phyloP scores from a whole-genome alignment of 92 coral and sea anemone genomes.

The Isaurus tuberculatus region DNA sequence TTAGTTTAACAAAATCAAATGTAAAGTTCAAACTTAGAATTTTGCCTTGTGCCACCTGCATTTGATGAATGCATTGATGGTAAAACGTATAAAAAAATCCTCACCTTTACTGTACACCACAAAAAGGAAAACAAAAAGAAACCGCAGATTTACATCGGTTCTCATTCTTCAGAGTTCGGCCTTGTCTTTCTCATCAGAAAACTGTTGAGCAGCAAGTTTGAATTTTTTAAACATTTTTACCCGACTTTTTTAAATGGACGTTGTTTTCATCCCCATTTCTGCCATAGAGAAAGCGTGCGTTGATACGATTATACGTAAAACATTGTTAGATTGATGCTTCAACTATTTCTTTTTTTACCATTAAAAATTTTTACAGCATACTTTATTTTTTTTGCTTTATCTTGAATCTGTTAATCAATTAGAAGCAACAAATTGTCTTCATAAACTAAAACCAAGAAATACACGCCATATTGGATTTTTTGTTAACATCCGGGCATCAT shows the following conservation, averaged over 20 bases:
- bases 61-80: neutral
- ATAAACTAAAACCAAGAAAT: too few species aligned
- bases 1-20: too few species aligned
- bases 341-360: too few species aligned
- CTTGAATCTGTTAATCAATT: too few species aligned
- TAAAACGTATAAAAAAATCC: neutral
- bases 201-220: neutral
- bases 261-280: neutral
- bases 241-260: neutral
- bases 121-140: neutral
- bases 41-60: neutral
- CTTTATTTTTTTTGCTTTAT: too few species aligned
- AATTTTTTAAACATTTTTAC: neutral
- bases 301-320: too few species aligned
- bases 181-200: neutral
- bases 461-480: too few species aligned
- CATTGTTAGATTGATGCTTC: too few species aligned
- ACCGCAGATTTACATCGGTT: constrained; percentile 1
- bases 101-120: neutral
- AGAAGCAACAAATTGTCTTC: too few species aligned
- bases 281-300: too few species aligned
- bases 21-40: neutral
- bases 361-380: too few species aligned
- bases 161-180: neutral
- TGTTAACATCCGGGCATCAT: too few species aligned